These are phyloP conservation scores for Lasaia peninsularis DNA, from an alignment of 1,140 invertebrate species.

Conservation along the genomic window DNA sequence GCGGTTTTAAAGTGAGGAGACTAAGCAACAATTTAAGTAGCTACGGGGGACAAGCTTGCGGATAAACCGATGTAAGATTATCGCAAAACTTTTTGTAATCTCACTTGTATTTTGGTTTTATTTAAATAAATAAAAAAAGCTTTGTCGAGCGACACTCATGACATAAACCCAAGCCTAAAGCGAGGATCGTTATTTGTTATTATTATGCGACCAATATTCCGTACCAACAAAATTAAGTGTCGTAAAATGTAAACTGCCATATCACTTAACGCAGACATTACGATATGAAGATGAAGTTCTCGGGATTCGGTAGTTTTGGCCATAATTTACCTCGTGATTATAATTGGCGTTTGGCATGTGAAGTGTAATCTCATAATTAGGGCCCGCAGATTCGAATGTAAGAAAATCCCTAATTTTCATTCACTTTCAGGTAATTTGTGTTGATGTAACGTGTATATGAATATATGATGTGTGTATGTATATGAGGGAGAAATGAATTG, in stretches of 20 bases:
- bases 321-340: slow-evolving; percentile 7
- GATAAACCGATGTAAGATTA: no score
- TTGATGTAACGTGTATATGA: no score
- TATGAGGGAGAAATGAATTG: no score
- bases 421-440: no score
- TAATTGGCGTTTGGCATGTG: neutral
- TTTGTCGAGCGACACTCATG: slow-evolving; percentile 19
- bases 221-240: slow-evolving; percentile 57
- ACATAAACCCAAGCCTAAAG: slow-evolving; percentile 33
- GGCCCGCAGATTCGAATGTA: no score
- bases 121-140: neutral
- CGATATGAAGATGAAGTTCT: slow-evolving; percentile 29
- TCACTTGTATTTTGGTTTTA: neutral
- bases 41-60: no score
- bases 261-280: slow-evolving; percentile 50
- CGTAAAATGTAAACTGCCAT: slow-evolving; percentile 60
- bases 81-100: no score
- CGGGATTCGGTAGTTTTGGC: slow-evolving; percentile 22
- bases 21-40: no score
- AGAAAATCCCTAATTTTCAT: no score
- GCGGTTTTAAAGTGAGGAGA: no score
- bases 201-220: slow-evolving; percentile 51
- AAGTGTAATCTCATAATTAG: neutral
- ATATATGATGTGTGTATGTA: no score
- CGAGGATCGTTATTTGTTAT: slow-evolving; percentile 49